Conservation (phyloP, 2,888 invertebrate genomes). For the Octodonta nipae region DNA sequence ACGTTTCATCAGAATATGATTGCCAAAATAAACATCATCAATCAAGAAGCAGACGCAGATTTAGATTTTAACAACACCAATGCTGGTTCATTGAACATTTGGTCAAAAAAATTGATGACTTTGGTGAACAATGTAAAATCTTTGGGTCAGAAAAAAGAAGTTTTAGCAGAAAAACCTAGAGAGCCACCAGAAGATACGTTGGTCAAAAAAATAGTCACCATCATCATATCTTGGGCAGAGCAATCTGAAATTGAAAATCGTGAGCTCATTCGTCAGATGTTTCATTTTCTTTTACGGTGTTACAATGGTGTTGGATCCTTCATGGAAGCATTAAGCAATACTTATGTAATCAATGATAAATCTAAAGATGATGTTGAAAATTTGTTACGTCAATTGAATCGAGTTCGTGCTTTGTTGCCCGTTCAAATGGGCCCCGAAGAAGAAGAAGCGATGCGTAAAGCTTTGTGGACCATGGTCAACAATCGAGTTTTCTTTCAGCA, state of each 20-base stretch:
- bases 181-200: conserved; percentile 64
- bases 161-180: conserved; percentile 69
- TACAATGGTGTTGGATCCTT: conserved; percentile 94
- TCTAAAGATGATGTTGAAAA: conserved; percentile 83
- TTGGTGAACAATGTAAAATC: too few species aligned
- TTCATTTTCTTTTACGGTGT: conserved; percentile 85
- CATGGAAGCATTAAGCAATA: conserved; percentile 83
- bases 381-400: conserved; percentile 93
- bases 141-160: too few species aligned
- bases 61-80: conserved; percentile 79
- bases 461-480: conserved; percentile 96
- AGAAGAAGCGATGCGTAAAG: conserved; percentile 89
- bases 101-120: too few species aligned
- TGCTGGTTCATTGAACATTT: too few species aligned
- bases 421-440: conserved; percentile 99
- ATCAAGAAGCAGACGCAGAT: too few species aligned
- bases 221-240: conserved; percentile 93
- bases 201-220: conserved; percentile 79
- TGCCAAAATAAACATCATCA: too few species aligned
- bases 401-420: conserved; percentile 85
- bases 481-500: conserved; percentile 99
- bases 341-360: conserved; percentile 90
- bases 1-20: too few species aligned
- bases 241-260: conserved; percentile 89
- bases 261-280: conserved; percentile 94